Conservation (phyloP, 2,888 invertebrate genomes). For the Microctonus brassicae region DNA sequence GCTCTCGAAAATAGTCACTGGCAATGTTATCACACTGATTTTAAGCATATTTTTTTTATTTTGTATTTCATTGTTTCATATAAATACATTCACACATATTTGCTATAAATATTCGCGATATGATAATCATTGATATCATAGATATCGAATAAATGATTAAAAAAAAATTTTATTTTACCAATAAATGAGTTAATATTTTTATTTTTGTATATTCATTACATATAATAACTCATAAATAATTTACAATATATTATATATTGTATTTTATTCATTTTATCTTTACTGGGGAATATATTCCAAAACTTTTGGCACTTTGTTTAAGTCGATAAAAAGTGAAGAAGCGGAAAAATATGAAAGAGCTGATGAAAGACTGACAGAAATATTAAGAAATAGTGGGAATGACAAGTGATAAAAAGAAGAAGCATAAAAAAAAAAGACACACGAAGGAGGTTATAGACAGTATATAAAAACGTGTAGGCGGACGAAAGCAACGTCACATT, state of each 20-base stretch:
- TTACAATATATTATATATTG: not conserved
- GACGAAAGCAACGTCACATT: slow-evolving; percentile 33
- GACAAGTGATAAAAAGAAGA: slow-evolving; percentile 10
- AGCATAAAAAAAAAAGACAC: slow-evolving; percentile 24
- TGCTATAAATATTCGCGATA: not conserved
- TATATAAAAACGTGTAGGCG: slow-evolving; percentile 37
- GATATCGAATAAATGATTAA: not conserved
- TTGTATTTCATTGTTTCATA: not conserved
- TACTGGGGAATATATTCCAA: too few relatives aligned
- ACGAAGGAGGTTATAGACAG: slow-evolving; percentile 25
- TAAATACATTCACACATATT: not conserved
- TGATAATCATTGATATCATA: not conserved
- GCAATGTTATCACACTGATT: not conserved
- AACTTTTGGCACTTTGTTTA: slow-evolving; percentile 13
- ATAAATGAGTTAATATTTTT: too few relatives aligned
- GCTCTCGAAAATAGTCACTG: not conserved
- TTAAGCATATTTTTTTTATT: not conserved
- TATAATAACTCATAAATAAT: not conserved
- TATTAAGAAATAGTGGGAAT: not conserved
- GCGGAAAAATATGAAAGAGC: not conserved
- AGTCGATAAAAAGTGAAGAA: not conserved
- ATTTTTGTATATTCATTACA: not conserved
- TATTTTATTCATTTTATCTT: not conserved
- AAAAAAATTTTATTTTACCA: not conserved
- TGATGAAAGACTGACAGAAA: not conserved